These are phyloP conservation scores for Ochropacha duplaris DNA, from an alignment of 2,888 invertebrate species.

Conservation along the genomic window DNA sequence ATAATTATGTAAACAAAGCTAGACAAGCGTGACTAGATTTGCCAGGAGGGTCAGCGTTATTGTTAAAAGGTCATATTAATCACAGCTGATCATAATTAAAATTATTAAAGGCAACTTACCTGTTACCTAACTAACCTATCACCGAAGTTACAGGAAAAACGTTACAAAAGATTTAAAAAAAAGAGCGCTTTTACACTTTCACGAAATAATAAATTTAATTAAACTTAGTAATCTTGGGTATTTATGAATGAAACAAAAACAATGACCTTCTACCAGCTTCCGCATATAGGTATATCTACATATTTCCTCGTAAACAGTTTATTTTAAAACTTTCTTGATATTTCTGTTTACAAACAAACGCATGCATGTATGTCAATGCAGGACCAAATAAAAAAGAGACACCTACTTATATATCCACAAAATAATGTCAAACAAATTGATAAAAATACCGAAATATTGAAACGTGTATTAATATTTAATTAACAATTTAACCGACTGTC, in stretches of 20 bases:
- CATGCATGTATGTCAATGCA: too few relatives aligned
- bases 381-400: too few relatives aligned
- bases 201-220: too few relatives aligned
- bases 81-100: not conserved
- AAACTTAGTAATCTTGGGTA: too few relatives aligned
- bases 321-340: too few relatives aligned
- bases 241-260: not conserved
- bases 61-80: conserved; percentile 6
- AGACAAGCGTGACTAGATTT: conserved; percentile 26
- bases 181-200: too few relatives aligned
- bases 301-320: not conserved
- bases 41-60: conserved; percentile 13
- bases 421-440: not conserved
- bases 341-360: too few relatives aligned
- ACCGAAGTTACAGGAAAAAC: too few relatives aligned
- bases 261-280: not conserved
- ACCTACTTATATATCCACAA: too few relatives aligned
- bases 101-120: too few relatives aligned
- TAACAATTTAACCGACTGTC: not conserved
- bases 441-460: not conserved
- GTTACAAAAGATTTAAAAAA: too few relatives aligned
- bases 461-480: not conserved
- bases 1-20: conserved; percentile 42
- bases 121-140: too few relatives aligned
- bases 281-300: not conserved